Conservation (phyloP, 2,797 vertebrate genomes). For the Zalophus californianus region DNA sequence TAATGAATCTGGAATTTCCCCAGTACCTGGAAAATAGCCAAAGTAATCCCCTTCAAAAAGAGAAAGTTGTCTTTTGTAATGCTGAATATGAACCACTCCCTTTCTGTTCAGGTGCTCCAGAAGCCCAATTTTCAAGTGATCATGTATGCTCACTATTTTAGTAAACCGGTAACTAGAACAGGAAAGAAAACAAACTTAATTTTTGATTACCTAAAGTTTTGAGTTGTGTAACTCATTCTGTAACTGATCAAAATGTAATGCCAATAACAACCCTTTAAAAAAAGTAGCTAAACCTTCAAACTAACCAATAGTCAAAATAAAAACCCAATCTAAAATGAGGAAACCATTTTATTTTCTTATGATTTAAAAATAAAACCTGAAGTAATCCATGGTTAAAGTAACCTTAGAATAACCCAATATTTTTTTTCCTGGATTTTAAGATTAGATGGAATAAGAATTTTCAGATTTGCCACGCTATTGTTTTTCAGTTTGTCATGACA, state of each 20-base stretch:
- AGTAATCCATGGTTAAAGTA: constrained; percentile 56
- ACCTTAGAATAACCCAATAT: constrained; percentile 5
- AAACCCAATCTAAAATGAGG: constrained; percentile 63
- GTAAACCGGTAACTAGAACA: constrained; percentile 85
- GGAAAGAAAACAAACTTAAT: constrained; percentile 85
- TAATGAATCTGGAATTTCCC: constrained; percentile 84
- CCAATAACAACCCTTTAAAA: constrained; percentile 66
- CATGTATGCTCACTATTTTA: constrained; percentile 85
- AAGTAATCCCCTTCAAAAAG: constrained; percentile 86
- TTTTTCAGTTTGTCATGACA: constrained; percentile 37
- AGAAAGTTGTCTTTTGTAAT: constrained; percentile 85
- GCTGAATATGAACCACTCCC: constrained; percentile 84
- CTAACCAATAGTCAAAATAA: constrained; percentile 68
- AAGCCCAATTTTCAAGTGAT: constrained; percentile 83
- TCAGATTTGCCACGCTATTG: neutral
- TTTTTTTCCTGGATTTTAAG: constrained; percentile 52
- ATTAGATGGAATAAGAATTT: constrained; percentile 51
- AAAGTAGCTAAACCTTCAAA: constrained; percentile 63
- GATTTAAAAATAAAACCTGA: constrained; percentile 59
- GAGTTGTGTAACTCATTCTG: constrained; percentile 78
- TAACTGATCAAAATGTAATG: constrained; percentile 76
- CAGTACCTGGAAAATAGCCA: constrained; percentile 85
- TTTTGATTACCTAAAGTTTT: constrained; percentile 82
- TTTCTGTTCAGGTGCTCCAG: constrained; percentile 83
- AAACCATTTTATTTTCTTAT: constrained; percentile 59